Evolutionary conservation across 2,113 vertebrate genomes (phyloP).

Genomic region (Eptesicus fuscus): DNA sequence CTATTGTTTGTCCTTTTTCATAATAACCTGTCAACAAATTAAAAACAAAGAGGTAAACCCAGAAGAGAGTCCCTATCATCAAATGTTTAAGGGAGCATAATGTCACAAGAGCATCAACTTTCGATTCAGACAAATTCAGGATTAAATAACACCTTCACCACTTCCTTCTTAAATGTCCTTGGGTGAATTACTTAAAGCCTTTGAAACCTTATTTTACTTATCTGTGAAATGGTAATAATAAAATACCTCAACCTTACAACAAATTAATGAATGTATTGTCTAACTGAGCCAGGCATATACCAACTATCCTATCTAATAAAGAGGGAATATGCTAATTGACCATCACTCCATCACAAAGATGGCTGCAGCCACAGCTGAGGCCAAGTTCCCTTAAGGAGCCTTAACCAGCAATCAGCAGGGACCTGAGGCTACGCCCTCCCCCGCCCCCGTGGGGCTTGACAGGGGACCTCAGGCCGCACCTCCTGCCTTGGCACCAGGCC

Average conservation of each 20-base stretch:
- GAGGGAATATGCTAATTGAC: too few species aligned
- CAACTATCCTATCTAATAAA: not conserved
- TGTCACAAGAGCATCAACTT: not conserved
- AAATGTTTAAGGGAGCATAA: not conserved
- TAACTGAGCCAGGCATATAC: not conserved
- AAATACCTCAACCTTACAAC: constrained; percentile 14
- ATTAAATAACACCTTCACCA: not conserved
- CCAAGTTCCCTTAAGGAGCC: too few species aligned
- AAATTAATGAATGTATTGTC: not conserved
- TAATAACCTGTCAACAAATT: constrained; percentile 37
- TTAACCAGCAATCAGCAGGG: too few species aligned
- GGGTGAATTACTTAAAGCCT: not conserved
- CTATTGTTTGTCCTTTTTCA: not conserved
- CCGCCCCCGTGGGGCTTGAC: too few species aligned
- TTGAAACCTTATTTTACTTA: constrained; percentile 14
- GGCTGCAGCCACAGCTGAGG: too few species aligned
- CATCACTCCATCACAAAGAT: too few species aligned
- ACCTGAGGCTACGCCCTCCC: too few species aligned
- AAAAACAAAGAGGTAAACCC: constrained; percentile 17
- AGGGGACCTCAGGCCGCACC: too few species aligned
- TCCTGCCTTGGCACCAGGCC: too few species aligned
- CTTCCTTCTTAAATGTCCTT: not conserved
- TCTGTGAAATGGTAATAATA: not conserved
- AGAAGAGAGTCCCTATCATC: not conserved
- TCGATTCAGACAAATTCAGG: not conserved